A percentile compares a stretch with the other conserved stretches of the same genome.
Evolutionary conservation across 2,113 vertebrate genomes (phyloP).

Genomic region (Oxyruncus cristatus): DNA sequence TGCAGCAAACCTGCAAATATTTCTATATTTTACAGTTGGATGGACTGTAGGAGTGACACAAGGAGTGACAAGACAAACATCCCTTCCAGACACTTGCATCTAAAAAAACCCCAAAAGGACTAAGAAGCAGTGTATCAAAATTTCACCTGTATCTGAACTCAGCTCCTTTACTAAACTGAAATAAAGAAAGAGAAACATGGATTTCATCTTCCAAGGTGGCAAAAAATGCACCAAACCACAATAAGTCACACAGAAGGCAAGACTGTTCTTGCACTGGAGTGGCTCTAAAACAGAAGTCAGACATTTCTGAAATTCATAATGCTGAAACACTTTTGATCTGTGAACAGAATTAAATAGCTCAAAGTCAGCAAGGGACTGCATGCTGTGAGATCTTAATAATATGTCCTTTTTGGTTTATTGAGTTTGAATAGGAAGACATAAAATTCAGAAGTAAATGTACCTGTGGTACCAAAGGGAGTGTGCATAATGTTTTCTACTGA

Average conservation of each 20-base stretch:
- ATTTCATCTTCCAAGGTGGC: neutral
- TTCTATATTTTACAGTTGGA: constrained; percentile 47
- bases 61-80: constrained; percentile 15
- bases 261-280: neutral
- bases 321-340: constrained; percentile 1
- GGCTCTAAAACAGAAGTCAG: neutral
- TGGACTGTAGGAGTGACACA: constrained; percentile 47
- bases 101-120: neutral
- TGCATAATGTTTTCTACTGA: constrained; percentile 14
- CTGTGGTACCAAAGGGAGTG: neutral
- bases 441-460: constrained; percentile 24
- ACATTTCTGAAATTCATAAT: neutral
- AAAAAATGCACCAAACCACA: neutral
- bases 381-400: constrained; percentile 49
- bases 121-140: constrained; percentile 10
- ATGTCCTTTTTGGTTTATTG: constrained; percentile 58
- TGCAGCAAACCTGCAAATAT: constrained; percentile 32
- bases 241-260: neutral
- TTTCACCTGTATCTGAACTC: neutral
- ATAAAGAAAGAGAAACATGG: neutral
- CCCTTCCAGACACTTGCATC: neutral
- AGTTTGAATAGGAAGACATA: constrained; percentile 60
- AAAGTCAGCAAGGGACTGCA: constrained; percentile 10
- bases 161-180: neutral
- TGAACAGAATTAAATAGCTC: constrained; percentile 50